Percentiles rank a stretch among this genome's conserved stretches.
phyloP scores from a whole-genome alignment of 2,113 vertebrate species.

The Theristicus caerulescens region DNA sequence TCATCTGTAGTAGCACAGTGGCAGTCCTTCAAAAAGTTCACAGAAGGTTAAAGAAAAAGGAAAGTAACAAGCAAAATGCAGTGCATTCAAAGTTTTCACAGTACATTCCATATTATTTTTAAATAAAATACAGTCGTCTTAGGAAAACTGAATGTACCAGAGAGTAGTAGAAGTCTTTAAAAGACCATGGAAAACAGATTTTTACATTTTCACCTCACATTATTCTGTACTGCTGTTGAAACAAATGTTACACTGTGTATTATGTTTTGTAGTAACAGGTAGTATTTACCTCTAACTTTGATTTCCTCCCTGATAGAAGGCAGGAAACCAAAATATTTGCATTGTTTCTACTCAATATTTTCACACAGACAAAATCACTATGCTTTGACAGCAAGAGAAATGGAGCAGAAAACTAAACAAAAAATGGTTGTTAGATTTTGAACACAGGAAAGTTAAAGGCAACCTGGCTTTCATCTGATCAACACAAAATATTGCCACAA shows the following conservation, averaged over 20 bases:
- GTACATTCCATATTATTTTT: not conserved
- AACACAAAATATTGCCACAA: not conserved
- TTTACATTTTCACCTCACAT: not conserved
- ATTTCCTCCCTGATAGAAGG: not conserved
- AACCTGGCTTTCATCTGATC: not conserved
- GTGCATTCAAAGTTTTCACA: not conserved
- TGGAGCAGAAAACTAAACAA: not conserved
- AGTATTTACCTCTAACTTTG: not conserved
- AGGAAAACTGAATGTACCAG: not conserved
- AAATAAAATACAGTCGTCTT: not conserved
- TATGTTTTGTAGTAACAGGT: not conserved
- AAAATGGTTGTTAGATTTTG: not conserved
- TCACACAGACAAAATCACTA: not conserved
- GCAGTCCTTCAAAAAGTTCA: not conserved
- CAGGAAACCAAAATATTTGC: not conserved
- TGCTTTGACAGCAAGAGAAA: not conserved
- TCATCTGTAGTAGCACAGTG: not conserved
- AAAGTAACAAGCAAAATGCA: not conserved
- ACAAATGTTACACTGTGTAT: not conserved
- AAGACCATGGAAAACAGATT: not conserved
- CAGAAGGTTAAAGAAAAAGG: not conserved
- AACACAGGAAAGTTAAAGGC: not conserved
- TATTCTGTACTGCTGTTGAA: not conserved
- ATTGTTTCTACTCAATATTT: not conserved
- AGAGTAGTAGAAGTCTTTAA: not conserved